Conservation (phyloP, 1,140 invertebrate species). For the Drosophila ficusphila region DNA sequence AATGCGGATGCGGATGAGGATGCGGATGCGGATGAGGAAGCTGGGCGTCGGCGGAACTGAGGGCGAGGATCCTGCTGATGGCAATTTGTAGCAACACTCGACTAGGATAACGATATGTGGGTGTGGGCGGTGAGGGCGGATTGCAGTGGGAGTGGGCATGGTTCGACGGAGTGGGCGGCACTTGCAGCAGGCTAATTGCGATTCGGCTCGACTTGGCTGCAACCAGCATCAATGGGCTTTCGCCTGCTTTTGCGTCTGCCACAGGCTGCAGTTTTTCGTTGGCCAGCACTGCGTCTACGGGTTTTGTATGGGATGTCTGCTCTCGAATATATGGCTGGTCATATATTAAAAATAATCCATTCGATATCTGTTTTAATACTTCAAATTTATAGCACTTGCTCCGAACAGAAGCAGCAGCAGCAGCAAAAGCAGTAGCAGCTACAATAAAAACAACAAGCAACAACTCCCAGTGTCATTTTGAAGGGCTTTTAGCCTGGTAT, state of each 20-base stretch:
- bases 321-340: conserved; percentile 52
- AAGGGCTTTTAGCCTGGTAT: conserved; percentile 73
- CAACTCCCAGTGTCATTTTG: conserved; percentile 58
- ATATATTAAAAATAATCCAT: conserved; percentile 81
- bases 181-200: conserved; percentile 72
- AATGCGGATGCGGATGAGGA: conserved; percentile 42
- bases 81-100: conserved; percentile 72
- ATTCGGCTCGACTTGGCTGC: conserved; percentile 46
- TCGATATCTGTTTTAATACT: conserved; percentile 80
- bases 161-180: conserved; percentile 2
- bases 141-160: neutral
- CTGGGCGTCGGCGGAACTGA: conserved; percentile 2
- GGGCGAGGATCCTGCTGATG: conserved; percentile 55
- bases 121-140: neutral
- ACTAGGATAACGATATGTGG: conserved; percentile 40
- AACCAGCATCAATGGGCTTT: conserved; percentile 25
- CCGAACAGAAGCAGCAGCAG: conserved; percentile 32
- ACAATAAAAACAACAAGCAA: conserved; percentile 26
- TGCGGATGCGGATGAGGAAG: conserved; percentile 24
- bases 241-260: conserved; percentile 12
- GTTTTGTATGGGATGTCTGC: conserved; percentile 6
- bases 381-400: conserved; percentile 69
- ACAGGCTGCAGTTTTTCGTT: conserved; percentile 57
- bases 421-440: conserved; percentile 21
- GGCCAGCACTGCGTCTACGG: conserved; percentile 9